Evolutionary conservation across 2,113 vertebrate species (phyloP).

Genomic region (Dasyurus viverrinus): DNA sequence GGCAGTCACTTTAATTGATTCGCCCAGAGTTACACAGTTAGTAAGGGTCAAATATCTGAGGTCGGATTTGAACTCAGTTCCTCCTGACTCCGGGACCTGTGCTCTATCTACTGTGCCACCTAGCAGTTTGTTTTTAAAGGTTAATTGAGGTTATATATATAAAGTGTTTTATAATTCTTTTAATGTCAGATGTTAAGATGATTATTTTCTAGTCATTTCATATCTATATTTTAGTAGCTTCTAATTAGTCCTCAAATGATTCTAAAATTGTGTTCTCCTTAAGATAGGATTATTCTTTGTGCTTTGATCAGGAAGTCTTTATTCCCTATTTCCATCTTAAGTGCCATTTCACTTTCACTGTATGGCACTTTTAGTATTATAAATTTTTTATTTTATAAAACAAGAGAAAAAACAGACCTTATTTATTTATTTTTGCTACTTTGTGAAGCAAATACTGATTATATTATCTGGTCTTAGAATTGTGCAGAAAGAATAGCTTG

Average conservation of each 20-base stretch:
- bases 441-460: background rate
- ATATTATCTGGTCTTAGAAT: background rate
- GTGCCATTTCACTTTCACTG: background rate
- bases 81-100: no score
- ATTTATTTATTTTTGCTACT: no score
- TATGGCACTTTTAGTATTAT: background rate
- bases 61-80: no score
- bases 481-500: background rate
- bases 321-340: background rate
- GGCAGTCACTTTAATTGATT: no score
- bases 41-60: no score
- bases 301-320: background rate
- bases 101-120: no score
- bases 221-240: background rate
- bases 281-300: background rate
- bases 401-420: background rate
- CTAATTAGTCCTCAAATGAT: background rate
- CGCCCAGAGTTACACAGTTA: no score
- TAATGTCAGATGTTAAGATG: background rate
- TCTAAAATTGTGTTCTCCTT: background rate
- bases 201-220: background rate
- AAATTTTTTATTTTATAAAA: background rate
- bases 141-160: background rate
- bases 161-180: background rate
- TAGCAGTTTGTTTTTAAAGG: background rate